Base-by-base conservation (phyloP, 2,113 vertebrate genomes). In the Petrocephalus zakoni region DNA sequence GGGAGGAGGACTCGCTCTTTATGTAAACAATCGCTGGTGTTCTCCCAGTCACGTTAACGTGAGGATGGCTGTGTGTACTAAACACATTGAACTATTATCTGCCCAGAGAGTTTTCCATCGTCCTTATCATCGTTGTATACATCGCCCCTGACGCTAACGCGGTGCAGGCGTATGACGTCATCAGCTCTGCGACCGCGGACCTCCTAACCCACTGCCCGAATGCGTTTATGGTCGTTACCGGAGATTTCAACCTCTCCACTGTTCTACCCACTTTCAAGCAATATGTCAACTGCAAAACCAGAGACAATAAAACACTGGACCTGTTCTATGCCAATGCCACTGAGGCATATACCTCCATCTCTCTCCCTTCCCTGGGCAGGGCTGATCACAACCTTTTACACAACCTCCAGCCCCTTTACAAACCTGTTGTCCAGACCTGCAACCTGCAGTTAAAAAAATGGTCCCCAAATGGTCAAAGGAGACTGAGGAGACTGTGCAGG, bases 401-500 rank as follows among this genome's bases (percentile, higher is more conserved):
- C 29, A n/a, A n/a, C n/a, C 34, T 81, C 34, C 75, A 37, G 34
- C 75, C 75, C 75, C 34, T 81, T 37, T 81, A 42, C 29, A 81
- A 72, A 37, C 75, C 29, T 6, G 29, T 13, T 78, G 72, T 78
- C 25, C 72, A 78, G 29, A 78, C n/a, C n/a, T 4, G 10, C 72
- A 78, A 17, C 72, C 75, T 81, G 75, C 17, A 19, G 34, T 42
- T 4, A 11, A 81, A 15, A 81, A 42, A 81, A 81, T 15, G 1
- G 75, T 81, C 1, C 4, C 2, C 1, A 37, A 10, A 81, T 81
- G 34, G 75, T 4, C 75, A 81, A 37, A 5, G 34, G 37, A 37
- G 75, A 5, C 29, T 1, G 75, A 81, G 75, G 34, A 81, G 34
- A 96, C 81, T 83, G 46, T 83, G 13, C 81, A 83, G 96, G 90